Percentiles rank a stretch among this genome's conserved stretches.
phyloP scores from a whole-genome alignment of 2,113 vertebrate species.

The Ptychochromis oligacanthus region DNA sequence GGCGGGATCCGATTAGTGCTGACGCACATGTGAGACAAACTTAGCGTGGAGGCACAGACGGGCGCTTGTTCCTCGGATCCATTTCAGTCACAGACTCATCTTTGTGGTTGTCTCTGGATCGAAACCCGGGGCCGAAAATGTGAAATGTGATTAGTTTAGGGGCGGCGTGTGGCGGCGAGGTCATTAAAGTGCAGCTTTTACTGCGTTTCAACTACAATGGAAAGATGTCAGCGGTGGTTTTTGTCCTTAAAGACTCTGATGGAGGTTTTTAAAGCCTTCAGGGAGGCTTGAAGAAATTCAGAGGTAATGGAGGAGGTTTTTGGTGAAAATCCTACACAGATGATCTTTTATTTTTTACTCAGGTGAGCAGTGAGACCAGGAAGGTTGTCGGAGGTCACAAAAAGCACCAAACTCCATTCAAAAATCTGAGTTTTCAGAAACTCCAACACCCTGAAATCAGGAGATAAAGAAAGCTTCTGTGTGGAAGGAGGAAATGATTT shows the following conservation, averaged over 20 bases:
- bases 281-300: background rate
- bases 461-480: no score
- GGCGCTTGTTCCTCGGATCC: conserved; percentile 26
- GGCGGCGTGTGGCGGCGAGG: background rate
- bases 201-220: background rate
- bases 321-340: background rate
- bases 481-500: no score
- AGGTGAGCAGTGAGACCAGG: no score
- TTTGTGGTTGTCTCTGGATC: background rate
- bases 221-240: background rate
- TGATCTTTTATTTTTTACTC: background rate
- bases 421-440: background rate
- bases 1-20: conserved; percentile 20
- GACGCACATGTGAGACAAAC: conserved; percentile 32
- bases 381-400: background rate
- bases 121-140: background rate
- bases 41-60: conserved; percentile 11
- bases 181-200: conserved; percentile 5
- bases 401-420: background rate
- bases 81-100: conserved; percentile 43
- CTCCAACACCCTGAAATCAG: background rate
- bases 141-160: conserved; percentile 37
- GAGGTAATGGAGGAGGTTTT: background rate
- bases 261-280: background rate
- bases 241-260: background rate